These are phyloP conservation scores for Chroicocephalus ridibundus DNA, from an alignment of 2,113 vertebrate species.

Conservation along the genomic window DNA sequence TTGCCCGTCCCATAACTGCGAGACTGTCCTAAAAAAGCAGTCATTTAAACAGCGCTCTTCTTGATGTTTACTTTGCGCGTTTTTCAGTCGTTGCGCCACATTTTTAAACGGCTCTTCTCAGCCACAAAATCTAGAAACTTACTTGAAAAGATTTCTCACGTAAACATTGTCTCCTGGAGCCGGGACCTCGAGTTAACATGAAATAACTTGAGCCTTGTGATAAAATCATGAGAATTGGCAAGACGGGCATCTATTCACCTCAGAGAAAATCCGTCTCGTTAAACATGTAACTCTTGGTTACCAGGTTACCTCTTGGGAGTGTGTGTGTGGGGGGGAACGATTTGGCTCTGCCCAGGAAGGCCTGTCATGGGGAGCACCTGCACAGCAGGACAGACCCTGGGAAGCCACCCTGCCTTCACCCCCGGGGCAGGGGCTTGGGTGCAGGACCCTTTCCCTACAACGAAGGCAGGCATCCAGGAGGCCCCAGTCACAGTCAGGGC, in stretches of 20 bases:
- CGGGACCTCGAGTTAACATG: constrained; percentile 11
- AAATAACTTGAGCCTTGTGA: constrained; percentile 40
- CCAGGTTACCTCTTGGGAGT: neutral
- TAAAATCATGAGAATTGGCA: constrained; percentile 57
- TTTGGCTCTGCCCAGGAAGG: neutral
- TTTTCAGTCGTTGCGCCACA: neutral
- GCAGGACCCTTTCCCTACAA: neutral
- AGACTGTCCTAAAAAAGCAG: neutral
- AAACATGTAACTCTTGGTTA: neutral
- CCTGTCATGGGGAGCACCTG: neutral
- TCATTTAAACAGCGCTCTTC: neutral
- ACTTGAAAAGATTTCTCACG: neutral
- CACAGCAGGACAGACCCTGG: fast-evolving
- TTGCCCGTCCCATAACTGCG: neutral
- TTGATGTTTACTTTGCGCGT: neutral
- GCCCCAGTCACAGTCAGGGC: fast-evolving
- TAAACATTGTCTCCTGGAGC: neutral
- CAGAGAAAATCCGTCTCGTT: neutral
- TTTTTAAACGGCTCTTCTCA: neutral
- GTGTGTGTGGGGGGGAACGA: neutral
- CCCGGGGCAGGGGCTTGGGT: neutral
- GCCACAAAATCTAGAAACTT: neutral
- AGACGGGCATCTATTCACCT: neutral
- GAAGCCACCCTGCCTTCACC: neutral
- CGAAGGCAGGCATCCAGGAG: fast-evolving